Conservation (phyloP, 2,888 invertebrate genomes). For the Pecten maximus region DNA sequence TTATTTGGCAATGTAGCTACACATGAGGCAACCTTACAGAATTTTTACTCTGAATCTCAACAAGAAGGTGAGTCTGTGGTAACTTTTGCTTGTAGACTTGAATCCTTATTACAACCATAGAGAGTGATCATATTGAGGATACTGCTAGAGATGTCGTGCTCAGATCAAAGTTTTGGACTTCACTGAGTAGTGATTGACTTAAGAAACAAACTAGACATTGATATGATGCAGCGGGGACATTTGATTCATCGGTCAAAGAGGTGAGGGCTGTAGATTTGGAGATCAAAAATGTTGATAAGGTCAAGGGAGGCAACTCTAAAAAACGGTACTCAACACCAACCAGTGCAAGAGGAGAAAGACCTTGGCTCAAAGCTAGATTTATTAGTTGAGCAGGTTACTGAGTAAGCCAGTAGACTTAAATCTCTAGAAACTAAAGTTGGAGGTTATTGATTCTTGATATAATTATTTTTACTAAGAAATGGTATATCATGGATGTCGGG, state of each 20-base stretch:
- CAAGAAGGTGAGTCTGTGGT: background rate
- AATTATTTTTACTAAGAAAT: no score
- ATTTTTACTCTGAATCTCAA: background rate
- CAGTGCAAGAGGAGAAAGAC: background rate
- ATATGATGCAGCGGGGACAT: background rate
- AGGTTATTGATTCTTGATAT: no score
- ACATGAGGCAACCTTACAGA: background rate
- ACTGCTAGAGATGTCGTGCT: background rate
- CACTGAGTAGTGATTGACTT: background rate
- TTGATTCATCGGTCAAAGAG: background rate
- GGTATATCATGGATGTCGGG: no score
- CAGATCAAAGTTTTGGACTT: background rate
- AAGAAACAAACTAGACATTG: background rate
- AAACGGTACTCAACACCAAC: background rate
- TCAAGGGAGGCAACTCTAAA: slow-evolving; percentile 11
- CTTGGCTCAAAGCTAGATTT: background rate
- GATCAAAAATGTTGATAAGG: background rate
- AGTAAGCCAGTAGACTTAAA: background rate
- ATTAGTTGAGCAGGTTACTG: background rate
- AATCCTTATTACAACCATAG: background rate
- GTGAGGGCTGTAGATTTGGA: background rate
- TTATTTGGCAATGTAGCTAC: slow-evolving; percentile 11
- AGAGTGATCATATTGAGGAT: background rate
- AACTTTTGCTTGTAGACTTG: background rate
- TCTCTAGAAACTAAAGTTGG: background rate